Evolutionary conservation across 2,888 invertebrate species (phyloP), one percentile per base, ranked within the genome.

Genomic region (Tetramorium bicarinatum): DNA sequence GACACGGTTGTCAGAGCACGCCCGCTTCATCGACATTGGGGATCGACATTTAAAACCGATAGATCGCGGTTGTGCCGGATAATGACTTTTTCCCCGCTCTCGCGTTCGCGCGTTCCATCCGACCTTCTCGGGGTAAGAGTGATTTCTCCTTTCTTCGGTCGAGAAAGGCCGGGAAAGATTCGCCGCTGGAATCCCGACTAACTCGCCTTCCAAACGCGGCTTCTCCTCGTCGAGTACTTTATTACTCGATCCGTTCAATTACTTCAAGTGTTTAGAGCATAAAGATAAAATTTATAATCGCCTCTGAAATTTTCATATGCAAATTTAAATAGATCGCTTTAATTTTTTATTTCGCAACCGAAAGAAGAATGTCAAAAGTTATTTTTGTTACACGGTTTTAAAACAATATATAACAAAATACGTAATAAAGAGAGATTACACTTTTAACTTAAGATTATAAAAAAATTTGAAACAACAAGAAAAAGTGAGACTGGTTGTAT

Each of bases 141-240:
- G 89, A 89, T 89, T 89, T 89, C 89, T 87, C 91, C 91, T 89
- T 90, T 90, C 87, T 89, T 90, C 75, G 74, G 25, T 49, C 59
- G 79, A 59, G 79, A 80, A 72, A 80, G 79, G 47, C 74, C 79
- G 21, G 56, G 54, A 56, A 79, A 72, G 79, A 74, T 80, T 72
- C 79, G 72, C 79, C 18, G 59, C 83, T 71, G 85, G 87, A 90
- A 90, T 87, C 87, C 38, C 84, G 61, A 74, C 84, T 80, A 62
- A 67, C 74, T 77, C 11, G 69, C 76, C 82, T 84, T 76, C 82
- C 79, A 71, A 71, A 34, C 47, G 56, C 38, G 56, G 38, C 82
- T 83, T 83, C 38, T 76, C 69, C 54, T 79, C 38, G 29, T 66
- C 66, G 41, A 71, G 15, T 15, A 18, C 4, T 69, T 77, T 54